Conservation (phyloP, 2,113 vertebrate species). For the Nicator chloris region DNA sequence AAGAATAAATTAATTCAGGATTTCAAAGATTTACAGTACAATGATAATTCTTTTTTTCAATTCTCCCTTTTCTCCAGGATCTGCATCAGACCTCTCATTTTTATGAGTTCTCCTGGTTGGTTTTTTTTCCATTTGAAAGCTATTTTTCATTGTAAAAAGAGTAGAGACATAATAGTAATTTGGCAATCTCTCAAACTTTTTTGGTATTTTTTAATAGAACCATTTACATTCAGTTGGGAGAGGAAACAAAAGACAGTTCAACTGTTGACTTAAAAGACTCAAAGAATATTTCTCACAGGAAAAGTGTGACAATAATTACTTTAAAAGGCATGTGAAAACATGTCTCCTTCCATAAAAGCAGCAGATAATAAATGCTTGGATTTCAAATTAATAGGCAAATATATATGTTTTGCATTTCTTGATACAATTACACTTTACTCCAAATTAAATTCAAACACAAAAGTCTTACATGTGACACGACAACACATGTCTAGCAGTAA, state of each 20-base stretch:
- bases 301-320: not conserved
- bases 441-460: not conserved
- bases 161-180: not conserved
- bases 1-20: not conserved
- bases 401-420: not conserved
- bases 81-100: not conserved
- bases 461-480: not conserved
- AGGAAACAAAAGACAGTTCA: not conserved
- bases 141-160: not conserved
- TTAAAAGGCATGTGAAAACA: not conserved
- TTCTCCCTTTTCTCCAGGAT: not conserved
- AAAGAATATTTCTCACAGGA: not conserved
- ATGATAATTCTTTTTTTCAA: not conserved
- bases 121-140: not conserved
- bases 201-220: not conserved
- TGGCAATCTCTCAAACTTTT: not conserved
- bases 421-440: not conserved
- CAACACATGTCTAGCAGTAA: not conserved
- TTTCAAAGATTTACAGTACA: not conserved
- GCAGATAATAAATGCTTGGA: not conserved
- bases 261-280: not conserved
- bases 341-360: not conserved
- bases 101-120: not conserved
- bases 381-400: not conserved
- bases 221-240: not conserved